Evolutionary conservation across 2,888 invertebrate genomes (phyloP), one percentile per base, ranked within the genome.

Genomic region (Yponomeuta evonymella): DNA sequence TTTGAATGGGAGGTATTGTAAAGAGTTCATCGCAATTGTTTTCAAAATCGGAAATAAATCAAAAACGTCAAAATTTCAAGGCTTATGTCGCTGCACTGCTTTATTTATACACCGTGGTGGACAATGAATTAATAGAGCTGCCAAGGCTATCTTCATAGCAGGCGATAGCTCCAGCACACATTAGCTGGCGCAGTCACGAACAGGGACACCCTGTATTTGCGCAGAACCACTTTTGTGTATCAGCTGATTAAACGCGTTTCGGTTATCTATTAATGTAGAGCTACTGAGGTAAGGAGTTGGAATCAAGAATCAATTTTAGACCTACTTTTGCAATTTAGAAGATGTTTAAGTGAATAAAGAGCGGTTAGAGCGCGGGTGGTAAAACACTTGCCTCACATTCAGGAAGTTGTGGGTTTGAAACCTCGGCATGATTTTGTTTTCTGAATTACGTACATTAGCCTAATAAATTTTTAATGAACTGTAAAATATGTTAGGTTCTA

Each of bases 51-150:
- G 12, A 15, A 15, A 15, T 58, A 2, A 2, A 15, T 58, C 0
- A 15, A 58, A 15, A 12, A 12, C 51, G 12, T 8, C 12, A 3
- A 33, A 33, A 4, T 5, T 33, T 33, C 15, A 15, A 58, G 51
- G 15, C 15, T 58, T 58, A 3, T 58, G 3, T 5, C 15, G 12
- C 8, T 15, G 51, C 51, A 1, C 9, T 43, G 43, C 6, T 43
- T 8, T 43, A 15, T 58, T 58, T 58, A 2, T 58, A 58, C 51
- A 58, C 51, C 51, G 51, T 2, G 51, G 12, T 0, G 15, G 51
- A 84, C 87, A 86, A 88, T 90, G 89, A 90, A 89, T 90, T 89
- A 89, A 89, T 89, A 86, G 72, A 48, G 70, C 84, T 83, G 84
- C 79, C 82, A 80, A 77, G 82, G 83, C 83, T 88, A 89, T 90